Conservation (phyloP, 1,140 invertebrate species). For the Anadara kagoshimensis region DNA sequence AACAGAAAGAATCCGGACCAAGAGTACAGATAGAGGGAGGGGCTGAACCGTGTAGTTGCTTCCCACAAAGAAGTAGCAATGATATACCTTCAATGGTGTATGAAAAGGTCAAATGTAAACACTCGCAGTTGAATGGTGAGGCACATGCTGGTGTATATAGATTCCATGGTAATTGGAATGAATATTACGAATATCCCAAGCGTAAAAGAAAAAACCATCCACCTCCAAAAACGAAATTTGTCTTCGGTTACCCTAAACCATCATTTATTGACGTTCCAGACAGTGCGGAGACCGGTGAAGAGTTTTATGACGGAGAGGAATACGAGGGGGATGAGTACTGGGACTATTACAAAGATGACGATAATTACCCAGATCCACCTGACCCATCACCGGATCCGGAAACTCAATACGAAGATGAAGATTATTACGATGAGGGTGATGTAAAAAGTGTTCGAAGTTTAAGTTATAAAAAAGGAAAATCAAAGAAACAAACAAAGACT, state of each 20-base stretch:
- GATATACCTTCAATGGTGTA: slow-evolving; percentile 36
- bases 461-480: not conserved
- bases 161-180: slow-evolving; percentile 30
- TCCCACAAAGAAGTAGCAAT: slow-evolving; percentile 32
- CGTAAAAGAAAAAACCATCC: not conserved
- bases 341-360: not conserved
- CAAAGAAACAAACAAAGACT: not conserved
- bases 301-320: not conserved
- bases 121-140: slow-evolving; percentile 30
- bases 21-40: slow-evolving; percentile 26
- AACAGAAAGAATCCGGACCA: not conserved
- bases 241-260: slow-evolving; percentile 33
- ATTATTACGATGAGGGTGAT: slow-evolving; percentile 12
- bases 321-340: slow-evolving; percentile 5
- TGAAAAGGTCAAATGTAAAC: slow-evolving; percentile 32
- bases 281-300: not conserved
- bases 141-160: slow-evolving; percentile 30
- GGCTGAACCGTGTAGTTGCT: slow-evolving; percentile 32
- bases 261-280: slow-evolving; percentile 4
- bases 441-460: not conserved
- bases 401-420: slow-evolving; percentile 12
- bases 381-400: not conserved
- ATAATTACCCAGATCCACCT: not conserved
- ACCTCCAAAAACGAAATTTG: slow-evolving; percentile 27
- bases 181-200: slow-evolving; percentile 22